These are phyloP conservation scores for Danaus plexippus DNA, from an alignment of 1,140 invertebrate species.

Conservation along the genomic window DNA sequence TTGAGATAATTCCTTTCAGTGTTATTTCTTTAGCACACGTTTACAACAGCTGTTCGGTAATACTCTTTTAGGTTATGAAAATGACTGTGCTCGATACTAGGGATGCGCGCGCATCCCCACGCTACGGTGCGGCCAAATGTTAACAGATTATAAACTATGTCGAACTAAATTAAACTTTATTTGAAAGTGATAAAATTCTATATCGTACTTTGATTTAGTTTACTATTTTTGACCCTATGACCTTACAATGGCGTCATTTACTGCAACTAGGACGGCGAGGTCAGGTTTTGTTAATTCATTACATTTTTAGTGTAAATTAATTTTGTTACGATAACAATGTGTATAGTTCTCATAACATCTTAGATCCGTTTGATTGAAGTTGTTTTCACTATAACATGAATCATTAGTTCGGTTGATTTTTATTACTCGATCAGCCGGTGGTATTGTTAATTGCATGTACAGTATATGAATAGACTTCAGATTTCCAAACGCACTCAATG, in stretches of 20 bases:
- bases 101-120: constrained; percentile 55
- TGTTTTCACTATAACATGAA: too few species aligned
- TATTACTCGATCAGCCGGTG: too few species aligned
- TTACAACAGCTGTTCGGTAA: constrained; percentile 52
- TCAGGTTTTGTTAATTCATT: constrained; percentile 7
- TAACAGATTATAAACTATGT: constrained; percentile 5
- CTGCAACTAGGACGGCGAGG: constrained; percentile 4
- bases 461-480: too few species aligned
- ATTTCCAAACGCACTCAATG: too few species aligned
- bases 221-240: constrained; percentile 15
- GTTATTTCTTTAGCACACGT: constrained; percentile 19
- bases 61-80: constrained; percentile 59
- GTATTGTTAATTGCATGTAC: too few species aligned
- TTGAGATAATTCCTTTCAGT: constrained; percentile 11
- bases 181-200: constrained; percentile 2
- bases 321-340: not conserved
- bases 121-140: constrained; percentile 38
- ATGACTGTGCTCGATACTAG: constrained; percentile 53
- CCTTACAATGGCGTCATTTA: constrained; percentile 16
- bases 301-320: not conserved
- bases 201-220: not conserved
- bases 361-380: too few species aligned
- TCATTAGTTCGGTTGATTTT: too few species aligned
- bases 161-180: constrained; percentile 12
- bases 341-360: too few species aligned